Evolutionary conservation across 2,888 invertebrate species (phyloP).

Genomic region (Eupithecia dodoneata): DNA sequence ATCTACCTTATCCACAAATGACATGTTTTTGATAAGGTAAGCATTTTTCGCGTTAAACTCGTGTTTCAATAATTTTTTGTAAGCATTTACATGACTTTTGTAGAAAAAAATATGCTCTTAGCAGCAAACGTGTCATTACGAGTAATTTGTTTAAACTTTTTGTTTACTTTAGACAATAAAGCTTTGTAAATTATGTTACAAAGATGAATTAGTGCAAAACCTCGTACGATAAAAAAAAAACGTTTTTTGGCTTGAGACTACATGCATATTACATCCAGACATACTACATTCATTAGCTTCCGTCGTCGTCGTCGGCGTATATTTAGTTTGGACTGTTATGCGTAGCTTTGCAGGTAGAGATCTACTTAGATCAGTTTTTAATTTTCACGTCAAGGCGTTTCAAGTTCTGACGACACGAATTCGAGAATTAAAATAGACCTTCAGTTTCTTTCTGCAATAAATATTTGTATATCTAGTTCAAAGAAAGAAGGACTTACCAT

Average conservation of each 20-base stretch:
- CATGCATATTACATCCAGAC: neutral
- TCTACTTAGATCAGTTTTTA: neutral
- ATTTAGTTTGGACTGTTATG: neutral
- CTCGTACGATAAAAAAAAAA: neutral
- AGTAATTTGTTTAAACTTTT: constrained; percentile 4
- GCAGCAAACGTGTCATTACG: neutral
- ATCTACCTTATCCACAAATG: neutral
- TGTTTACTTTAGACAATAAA: constrained; percentile 6
- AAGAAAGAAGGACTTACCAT: constrained; percentile 66
- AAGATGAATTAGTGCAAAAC: neutral
- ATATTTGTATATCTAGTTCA: neutral
- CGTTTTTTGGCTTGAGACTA: neutral
- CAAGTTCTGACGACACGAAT: too few species aligned
- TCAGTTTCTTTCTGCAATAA: neutral
- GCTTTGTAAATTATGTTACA: neutral
- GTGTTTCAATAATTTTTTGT: neutral
- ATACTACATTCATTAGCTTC: neutral
- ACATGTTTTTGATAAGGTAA: neutral
- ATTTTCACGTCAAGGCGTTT: neutral
- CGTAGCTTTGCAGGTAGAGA: neutral
- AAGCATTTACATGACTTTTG: neutral
- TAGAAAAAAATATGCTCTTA: neutral
- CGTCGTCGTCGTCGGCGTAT: too few species aligned
- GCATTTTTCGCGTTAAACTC: neutral
- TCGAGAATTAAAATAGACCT: too few species aligned